Base-by-base conservation (phyloP, 2,113 vertebrate species). In the Anoura caudifer region DNA sequence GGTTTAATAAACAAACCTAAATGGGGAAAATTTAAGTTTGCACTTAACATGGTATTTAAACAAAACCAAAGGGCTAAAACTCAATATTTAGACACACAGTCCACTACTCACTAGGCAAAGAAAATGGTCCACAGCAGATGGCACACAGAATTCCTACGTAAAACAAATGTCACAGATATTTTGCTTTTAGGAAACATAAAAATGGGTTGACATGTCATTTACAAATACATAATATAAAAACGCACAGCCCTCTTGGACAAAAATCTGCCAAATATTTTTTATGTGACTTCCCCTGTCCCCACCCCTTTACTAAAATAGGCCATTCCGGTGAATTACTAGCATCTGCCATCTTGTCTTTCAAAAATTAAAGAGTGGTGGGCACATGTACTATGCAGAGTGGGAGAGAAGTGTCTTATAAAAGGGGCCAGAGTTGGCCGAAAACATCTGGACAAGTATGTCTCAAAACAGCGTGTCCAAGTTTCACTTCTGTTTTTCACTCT, bases 291-390 rank as follows among this genome's bases (percentile, higher is more conserved):
- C 97, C 94, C 28, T 33, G 11, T 75, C 88, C 97, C 96, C 90
- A 45, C n/a, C 54, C 85, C 91, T 31, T 95, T 98, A 98, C 98
- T 98, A 98, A 97, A 99, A 98, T 96, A 99, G 99, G 99, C 99
- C 99, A 98, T 99, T 98, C 98, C 98, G 99, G 99, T 99, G 99
- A 99, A 97, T 97, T 93, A 89, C 95, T 77, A 92, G 96, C 96
- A 89, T 97, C 95, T 97, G 97, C 97, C 77, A 72, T 96, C 97
- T 96, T 70, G 61, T 97, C 97, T 98, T 98, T 96, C 95, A 98
- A 98, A 70, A 79, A 95, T 92, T 95, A 91, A 96, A 97, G 97
- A 96, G 96, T 59, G 86, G 85, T 0, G 81, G 85, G 88, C 95
- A 84, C 36, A 0, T 36, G 87, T 77, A 67, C 93, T 79, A 45